Evolutionary conservation across 2,888 invertebrate species (phyloP).

Genomic region (Automeris io): DNA sequence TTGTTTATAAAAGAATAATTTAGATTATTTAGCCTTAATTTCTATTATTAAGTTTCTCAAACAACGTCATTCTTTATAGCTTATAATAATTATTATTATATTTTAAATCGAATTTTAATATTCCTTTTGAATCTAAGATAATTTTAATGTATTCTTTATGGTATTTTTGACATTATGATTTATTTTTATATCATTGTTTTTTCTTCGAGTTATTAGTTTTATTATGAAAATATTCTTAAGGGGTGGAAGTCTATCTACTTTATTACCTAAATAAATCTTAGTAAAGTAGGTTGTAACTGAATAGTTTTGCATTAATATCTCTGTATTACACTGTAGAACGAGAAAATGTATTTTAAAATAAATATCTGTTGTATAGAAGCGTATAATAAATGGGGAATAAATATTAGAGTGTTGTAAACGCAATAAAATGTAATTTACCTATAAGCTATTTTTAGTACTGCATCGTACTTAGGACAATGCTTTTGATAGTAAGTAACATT

Average conservation of each 20-base stretch:
- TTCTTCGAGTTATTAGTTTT: not conserved
- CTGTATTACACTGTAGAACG: too few species aligned
- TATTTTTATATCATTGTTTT: not conserved
- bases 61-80: not conserved
- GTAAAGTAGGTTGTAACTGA: too few species aligned
- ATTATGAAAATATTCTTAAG: constrained; percentile 1
- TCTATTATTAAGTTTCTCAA: not conserved
- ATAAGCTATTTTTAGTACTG: constrained; percentile 16
- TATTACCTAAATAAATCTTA: constrained; percentile 1
- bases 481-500: constrained; percentile 11
- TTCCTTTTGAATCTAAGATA: not conserved
- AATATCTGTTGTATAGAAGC: too few species aligned
- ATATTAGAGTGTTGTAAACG: not conserved
- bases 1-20: not conserved
- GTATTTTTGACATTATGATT: not conserved
- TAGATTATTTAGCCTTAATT: not conserved
- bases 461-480: constrained; percentile 25
- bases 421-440: not conserved
- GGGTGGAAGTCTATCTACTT: not conserved
- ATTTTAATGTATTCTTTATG: not conserved
- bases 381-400: not conserved
- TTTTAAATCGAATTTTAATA: constrained; percentile 3
- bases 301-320: too few species aligned
- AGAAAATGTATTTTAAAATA: too few species aligned
- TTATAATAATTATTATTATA: too few species aligned